Evolutionary conservation across 2,797 vertebrate species (phyloP).

Genomic region (Enteromius argenteus): DNA sequence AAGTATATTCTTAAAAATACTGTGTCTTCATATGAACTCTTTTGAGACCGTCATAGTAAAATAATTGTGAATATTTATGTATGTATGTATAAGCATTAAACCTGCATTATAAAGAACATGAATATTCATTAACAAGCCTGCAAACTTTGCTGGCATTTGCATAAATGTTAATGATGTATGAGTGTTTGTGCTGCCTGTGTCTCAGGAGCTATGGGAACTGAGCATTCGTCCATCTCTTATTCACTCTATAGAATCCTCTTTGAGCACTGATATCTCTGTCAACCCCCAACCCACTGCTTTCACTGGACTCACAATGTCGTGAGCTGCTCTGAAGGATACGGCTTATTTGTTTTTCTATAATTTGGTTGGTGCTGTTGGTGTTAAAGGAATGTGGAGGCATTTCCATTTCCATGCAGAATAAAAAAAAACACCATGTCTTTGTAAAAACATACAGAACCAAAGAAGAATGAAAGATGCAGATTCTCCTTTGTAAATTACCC

Average conservation of each 20-base stretch:
- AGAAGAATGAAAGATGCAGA: slow-evolving; percentile 27
- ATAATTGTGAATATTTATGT: background rate
- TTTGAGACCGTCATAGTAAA: background rate
- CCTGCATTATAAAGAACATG: background rate
- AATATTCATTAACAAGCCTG: background rate
- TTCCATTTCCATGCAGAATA: slow-evolving; percentile 51
- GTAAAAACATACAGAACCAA: slow-evolving; percentile 43
- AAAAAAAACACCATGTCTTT: slow-evolving; percentile 38
- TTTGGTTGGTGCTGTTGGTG: slow-evolving; percentile 63
- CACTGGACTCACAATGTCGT: slow-evolving; percentile 47
- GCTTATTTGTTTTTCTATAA: slow-evolving; percentile 64
- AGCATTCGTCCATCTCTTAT: slow-evolving; percentile 2
- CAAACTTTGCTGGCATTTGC: slow-evolving; percentile 19
- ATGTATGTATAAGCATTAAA: background rate
- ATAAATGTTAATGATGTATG: slow-evolving; percentile 44
- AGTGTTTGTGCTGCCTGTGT: slow-evolving; percentile 25
- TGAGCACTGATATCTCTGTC: slow-evolving; percentile 48
- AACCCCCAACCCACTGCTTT: slow-evolving; percentile 40
- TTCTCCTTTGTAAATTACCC: slow-evolving; percentile 44
- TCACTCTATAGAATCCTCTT: slow-evolving; percentile 57
- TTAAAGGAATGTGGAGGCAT: slow-evolving; percentile 55
- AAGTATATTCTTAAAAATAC: background rate
- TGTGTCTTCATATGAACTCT: background rate
- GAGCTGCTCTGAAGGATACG: slow-evolving; percentile 57
- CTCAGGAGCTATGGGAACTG: slow-evolving; percentile 39